Evolutionary conservation across 2,797 vertebrate species (phyloP).

Genomic region (Lithobates sylvaticus): DNA sequence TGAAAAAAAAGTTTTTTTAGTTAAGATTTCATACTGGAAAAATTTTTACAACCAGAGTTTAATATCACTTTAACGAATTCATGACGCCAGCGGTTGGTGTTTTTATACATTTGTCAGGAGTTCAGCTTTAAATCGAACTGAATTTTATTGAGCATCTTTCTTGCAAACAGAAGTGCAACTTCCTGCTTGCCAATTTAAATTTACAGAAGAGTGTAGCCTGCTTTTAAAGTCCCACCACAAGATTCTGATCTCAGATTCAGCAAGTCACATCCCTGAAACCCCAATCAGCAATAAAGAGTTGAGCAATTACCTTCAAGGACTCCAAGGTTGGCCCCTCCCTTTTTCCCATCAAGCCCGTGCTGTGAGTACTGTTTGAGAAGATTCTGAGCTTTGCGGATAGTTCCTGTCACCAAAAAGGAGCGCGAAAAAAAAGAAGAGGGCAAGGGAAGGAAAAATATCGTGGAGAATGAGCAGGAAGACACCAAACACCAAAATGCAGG

Average conservation of each 20-base stretch:
- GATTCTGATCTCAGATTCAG: conserved; percentile 56
- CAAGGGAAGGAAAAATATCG: conserved; percentile 81
- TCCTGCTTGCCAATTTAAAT: not conserved
- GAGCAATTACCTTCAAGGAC: conserved; percentile 95
- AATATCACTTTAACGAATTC: too few species aligned
- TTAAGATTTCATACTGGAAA: too few species aligned
- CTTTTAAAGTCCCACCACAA: conserved; percentile 37
- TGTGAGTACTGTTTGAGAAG: conserved; percentile 99
- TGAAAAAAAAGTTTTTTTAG: too few species aligned
- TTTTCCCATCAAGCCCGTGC: conserved; percentile 99
- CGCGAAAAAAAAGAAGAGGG: conserved; percentile 64
- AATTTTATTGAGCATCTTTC: not conserved
- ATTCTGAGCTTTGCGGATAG: conserved; percentile 99
- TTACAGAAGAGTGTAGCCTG: conserved; percentile 30
- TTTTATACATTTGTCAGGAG: too few species aligned
- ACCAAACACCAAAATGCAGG: conserved; percentile 76
- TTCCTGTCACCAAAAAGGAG: conserved; percentile 92
- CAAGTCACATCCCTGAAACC: conserved; percentile 66
- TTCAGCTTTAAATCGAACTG: too few species aligned
- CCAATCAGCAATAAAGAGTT: conserved; percentile 61
- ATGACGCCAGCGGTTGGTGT: too few species aligned
- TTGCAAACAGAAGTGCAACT: not conserved
- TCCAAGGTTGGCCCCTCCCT: conserved; percentile 98
- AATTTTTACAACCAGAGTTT: too few species aligned
- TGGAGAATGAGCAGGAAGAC: conserved; percentile 83